phyloP scores from a whole-genome alignment of 2,113 vertebrate genomes.

The Ivindomyrus marchei region DNA sequence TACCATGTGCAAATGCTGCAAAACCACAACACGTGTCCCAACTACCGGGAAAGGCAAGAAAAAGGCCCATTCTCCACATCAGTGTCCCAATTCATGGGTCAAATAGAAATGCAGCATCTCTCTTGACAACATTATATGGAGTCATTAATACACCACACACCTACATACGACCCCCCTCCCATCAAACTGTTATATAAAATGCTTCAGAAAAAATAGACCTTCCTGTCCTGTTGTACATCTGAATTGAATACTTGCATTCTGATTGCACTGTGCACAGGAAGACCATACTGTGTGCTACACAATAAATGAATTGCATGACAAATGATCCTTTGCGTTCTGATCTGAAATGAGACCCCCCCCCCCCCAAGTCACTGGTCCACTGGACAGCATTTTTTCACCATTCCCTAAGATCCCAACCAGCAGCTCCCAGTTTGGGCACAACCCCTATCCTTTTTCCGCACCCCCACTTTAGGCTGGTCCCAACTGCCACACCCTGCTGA shows the following conservation, averaged over 20 bases:
- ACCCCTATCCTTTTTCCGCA: conserved; percentile 22
- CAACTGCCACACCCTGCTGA: conserved; percentile 27
- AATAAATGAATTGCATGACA: conserved; percentile 30
- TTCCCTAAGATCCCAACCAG: neutral
- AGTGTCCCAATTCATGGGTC: neutral
- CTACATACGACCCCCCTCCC: neutral
- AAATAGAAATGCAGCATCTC: neutral
- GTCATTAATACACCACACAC: neutral
- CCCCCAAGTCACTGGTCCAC: neutral
- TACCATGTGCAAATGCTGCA: neutral
- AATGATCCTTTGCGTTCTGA: conserved; percentile 26
- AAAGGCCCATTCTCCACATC: neutral
- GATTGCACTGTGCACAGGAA: conserved; percentile 4
- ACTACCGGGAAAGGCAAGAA: neutral
- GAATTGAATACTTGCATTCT: neutral
- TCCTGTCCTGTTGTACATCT: neutral
- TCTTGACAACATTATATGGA: neutral
- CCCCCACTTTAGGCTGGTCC: conserved; percentile 18
- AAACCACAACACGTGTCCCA: neutral
- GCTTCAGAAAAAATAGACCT: neutral
- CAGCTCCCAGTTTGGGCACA: conserved; percentile 11
- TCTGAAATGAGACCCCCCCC: conserved; percentile 22
- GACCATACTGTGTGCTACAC: conserved; percentile 6
- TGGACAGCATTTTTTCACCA: neutral
- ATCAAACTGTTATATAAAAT: neutral